Evolutionary conservation across 2,888 invertebrate species (phyloP).

Genomic region (Heliconius ismenius): DNA sequence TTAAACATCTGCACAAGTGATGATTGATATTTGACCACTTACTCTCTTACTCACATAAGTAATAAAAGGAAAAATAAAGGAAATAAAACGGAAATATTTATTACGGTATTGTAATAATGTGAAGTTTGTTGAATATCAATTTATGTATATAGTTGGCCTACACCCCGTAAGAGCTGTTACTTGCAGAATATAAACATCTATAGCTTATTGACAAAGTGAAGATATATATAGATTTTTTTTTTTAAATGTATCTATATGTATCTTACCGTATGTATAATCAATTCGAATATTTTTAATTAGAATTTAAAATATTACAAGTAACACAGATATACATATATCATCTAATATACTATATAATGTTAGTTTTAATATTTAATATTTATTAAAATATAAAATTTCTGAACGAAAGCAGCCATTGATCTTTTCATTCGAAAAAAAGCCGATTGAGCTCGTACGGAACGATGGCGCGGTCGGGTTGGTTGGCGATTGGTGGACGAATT

Average conservation of each 20-base stretch:
- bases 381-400: constrained; percentile 43
- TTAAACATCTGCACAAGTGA: no score
- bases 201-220: not conserved
- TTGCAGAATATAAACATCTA: no score
- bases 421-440: constrained; percentile 56
- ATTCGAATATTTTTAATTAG: not conserved
- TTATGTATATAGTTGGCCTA: no score
- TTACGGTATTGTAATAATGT: no score
- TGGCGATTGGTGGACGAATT: constrained; percentile 56
- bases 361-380: not conserved
- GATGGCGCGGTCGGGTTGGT: constrained; percentile 57
- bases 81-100: no score
- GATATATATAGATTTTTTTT: not conserved
- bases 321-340: not conserved
- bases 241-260: not conserved
- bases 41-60: no score
- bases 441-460: constrained; percentile 54
- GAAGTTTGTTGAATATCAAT: no score
- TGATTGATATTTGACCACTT: no score
- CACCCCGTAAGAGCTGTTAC: no score
- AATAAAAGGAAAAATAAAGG: no score
- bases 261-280: not conserved
- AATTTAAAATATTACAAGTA: not conserved
- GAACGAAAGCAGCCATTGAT: constrained; percentile 57
- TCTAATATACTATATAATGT: not conserved